Evolutionary conservation across 2,113 vertebrate species (phyloP).

Genomic region (Clarias macrocephalus): DNA sequence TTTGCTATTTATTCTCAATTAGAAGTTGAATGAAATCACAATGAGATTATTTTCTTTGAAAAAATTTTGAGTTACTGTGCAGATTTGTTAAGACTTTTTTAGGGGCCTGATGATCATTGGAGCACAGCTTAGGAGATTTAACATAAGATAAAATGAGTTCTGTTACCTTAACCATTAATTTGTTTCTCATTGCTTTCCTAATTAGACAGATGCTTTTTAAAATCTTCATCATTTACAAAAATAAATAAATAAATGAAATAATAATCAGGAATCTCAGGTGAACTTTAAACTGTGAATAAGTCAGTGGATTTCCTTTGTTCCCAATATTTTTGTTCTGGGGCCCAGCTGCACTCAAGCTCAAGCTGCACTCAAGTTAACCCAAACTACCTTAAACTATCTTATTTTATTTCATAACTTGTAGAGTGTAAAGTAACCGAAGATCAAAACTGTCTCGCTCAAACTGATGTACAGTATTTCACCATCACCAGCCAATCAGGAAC

Average conservation of each 20-base stretch:
- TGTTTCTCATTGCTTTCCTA: neutral
- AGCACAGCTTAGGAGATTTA: neutral
- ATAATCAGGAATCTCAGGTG: neutral
- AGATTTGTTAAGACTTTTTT: neutral
- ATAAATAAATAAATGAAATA: no score
- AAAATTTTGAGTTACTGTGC: neutral
- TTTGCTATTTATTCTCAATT: neutral
- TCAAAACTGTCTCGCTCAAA: neutral
- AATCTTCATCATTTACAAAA: no score
- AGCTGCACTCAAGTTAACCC: no score
- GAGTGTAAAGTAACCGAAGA: neutral
- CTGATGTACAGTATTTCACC: neutral
- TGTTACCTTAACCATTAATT: neutral
- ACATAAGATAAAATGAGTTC: neutral
- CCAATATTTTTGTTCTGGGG: neutral
- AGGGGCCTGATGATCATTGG: neutral
- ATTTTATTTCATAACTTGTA: neutral
- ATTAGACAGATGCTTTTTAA: neutral
- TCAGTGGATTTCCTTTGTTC: neutral
- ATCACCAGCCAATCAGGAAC: neutral
- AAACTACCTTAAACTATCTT: no score
- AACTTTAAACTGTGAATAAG: neutral
- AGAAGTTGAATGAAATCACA: neutral
- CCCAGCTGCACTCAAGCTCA: neutral
- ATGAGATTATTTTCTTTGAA: neutral